These are phyloP conservation scores for Phalacrocorax brasilianus DNA, from an alignment of 2,113 vertebrate genomes.

Conservation along the genomic window DNA sequence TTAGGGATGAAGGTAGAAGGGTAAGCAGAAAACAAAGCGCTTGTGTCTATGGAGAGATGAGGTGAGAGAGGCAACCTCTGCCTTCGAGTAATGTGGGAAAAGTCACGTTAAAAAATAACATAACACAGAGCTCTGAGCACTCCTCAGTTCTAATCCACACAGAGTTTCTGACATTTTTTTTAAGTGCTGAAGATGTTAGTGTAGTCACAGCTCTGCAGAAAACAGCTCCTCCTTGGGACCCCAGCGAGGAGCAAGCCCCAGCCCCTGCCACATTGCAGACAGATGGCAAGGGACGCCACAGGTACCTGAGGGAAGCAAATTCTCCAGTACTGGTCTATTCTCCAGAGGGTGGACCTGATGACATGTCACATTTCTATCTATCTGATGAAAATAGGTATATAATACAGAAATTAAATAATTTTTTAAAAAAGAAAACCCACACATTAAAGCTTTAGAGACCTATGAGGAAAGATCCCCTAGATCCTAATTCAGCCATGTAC, in stretches of 20 bases:
- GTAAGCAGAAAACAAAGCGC: background rate
- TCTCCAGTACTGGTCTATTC: background rate
- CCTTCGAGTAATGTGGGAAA: background rate
- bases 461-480: background rate
- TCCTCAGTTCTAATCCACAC: background rate
- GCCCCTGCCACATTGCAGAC: background rate
- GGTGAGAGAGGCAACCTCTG: background rate
- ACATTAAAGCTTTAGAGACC: background rate
- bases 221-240: accelerated
- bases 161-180: conserved; percentile 29
- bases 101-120: background rate
- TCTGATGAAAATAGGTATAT: background rate
- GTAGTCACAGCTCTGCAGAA: background rate
- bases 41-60: background rate
- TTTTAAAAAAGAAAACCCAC: background rate
- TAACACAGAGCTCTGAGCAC: background rate
- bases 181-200: background rate
- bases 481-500: background rate
- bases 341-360: background rate
- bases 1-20: background rate
- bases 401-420: background rate
- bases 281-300: background rate
- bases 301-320: background rate
- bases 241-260: background rate
- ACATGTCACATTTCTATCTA: background rate